Evolutionary conservation across 2,888 invertebrate species (phyloP).

Genomic region (Perizoma affinitatum): DNA sequence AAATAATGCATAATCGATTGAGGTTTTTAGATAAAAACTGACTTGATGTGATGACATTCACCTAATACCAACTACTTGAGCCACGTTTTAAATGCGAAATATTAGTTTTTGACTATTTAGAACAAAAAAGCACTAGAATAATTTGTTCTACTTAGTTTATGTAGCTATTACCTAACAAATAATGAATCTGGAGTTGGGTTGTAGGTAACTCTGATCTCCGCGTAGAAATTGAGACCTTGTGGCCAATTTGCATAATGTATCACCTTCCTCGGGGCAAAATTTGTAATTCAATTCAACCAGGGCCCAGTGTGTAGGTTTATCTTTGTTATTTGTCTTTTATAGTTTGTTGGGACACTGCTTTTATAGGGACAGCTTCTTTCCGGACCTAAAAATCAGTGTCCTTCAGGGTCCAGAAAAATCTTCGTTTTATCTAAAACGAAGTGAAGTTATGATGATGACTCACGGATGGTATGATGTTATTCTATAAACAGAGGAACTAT

Average conservation of each 20-base stretch:
- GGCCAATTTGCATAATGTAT: slow-evolving; percentile 61
- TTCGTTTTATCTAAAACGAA: too few species aligned
- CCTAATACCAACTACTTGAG: too few species aligned
- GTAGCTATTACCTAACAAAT: slow-evolving; percentile 21
- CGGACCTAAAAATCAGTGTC: slow-evolving; percentile 11
- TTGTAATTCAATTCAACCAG: slow-evolving; percentile 61
- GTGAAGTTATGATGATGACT: neutral
- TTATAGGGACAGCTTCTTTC: slow-evolving; percentile 14
- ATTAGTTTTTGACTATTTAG: too few species aligned
- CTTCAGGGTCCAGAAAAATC: too few species aligned
- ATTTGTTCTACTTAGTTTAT: slow-evolving; percentile 15
- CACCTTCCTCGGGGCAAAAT: slow-evolving; percentile 52
- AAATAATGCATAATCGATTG: too few species aligned
- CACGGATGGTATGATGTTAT: slow-evolving; percentile 1
- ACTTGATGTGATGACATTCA: too few species aligned
- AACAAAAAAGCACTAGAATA: too few species aligned
- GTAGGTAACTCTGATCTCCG: slow-evolving; percentile 41
- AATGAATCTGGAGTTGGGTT: slow-evolving; percentile 37
- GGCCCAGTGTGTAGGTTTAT: slow-evolving; percentile 44
- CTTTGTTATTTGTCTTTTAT: slow-evolving; percentile 38
- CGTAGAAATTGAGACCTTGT: slow-evolving; percentile 45
- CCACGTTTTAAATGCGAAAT: too few species aligned
- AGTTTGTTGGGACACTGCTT: slow-evolving; percentile 46
- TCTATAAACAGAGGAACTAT: neutral
- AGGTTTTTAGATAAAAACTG: too few species aligned